Evolutionary conservation across 2,113 vertebrate species (phyloP), one percentile per base, ranked within the genome.

Genomic region (Cyphomyrus plagiostoma): DNA sequence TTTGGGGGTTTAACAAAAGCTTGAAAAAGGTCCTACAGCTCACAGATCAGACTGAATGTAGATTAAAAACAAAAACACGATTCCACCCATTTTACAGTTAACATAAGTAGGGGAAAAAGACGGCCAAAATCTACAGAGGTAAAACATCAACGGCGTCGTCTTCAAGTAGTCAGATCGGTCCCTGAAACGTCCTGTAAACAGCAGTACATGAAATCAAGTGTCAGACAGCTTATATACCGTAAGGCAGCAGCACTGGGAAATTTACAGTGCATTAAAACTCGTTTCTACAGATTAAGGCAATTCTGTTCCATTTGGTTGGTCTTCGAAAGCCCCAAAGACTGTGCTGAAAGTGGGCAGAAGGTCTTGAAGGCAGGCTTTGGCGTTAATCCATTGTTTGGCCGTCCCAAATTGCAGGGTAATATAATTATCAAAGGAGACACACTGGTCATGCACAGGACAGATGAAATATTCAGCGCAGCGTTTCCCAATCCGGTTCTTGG

Each of bases 121-220:
- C 2, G 9, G 11, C 13, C 17, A 89, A 21, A 30, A 89, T 83
- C 35, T 80, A 77, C 70, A 8, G 30, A 83, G 46, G 49, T 74
- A 83, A 35, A 48, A 42, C 17, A 23, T 30, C 30, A 83, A 42
- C 56, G 70, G 49, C 70, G 45, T 83, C 74, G 7, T 26, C 17
- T 89, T 82, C 88, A 89, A 89, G 88, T 89, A 89, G 26, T 89
- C 30, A 35, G 70, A n/a, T 80, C 2, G 49, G 74, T 89, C 88
- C 88, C 70, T 89, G 70, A 89, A 53, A 50, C 70, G 10, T 83
- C 46, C 21, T 56, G 74, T 80, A 89, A 89, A 89, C 88, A 89
- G 77, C 77, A 89, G 49, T 56, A 83, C 39, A 42, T 42, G 70
- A 74, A 89, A 52, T n/a, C 88, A 53, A 82, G 70, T 89, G n/a